Base-by-base conservation (phyloP, 2,888 invertebrate species). In the Athripsodes cinereus region DNA sequence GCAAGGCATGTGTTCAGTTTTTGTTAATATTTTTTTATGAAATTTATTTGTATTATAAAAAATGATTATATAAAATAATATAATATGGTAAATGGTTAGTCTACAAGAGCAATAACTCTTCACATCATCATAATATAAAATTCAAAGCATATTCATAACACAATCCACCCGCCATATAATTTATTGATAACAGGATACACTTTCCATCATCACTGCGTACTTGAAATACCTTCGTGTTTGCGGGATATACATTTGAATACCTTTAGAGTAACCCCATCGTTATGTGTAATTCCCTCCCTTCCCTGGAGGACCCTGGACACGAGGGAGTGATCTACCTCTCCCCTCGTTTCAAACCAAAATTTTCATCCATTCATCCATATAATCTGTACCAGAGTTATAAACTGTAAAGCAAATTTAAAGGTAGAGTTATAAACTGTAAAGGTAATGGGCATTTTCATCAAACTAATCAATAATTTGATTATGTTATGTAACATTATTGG, bases 171-270 rank as follows among this genome's bases (percentile, higher is more conserved):
- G 26, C 10, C 26, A 26, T 26, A 26, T 26, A 26, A 6, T 26
- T 26, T 26, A 26, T 26, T 26, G 26, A 26, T 10, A 26, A 6
- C 26, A 40, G 40, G n/a, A 40, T 13, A 40, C n/a, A 3, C 40
- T 40, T 3, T 13, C 13, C 40, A 3, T 13, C 40, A 40, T n/a
- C 40, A 40, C 5, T 13, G 40, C 2, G 40, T 40, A 13, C 13
- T 40, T 40, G 13, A 40, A 31, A 40, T 40, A 40, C 40, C 40
- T 40, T 40, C 40, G 40, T 40, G 40, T 40, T 40, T 40, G 40
- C 16, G 40, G 40, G 13, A 40, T 8, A 40, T 40, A 40, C 40
- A 16, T 40, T 40, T 40, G 40, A 40, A 40, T 40, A 40, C 40
- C 40, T 40, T 16, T 13, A 40, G 40, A 40, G 8, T 40, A 40